A percentile compares a stretch with the other conserved stretches of the same genome.
Conservation (phyloP, 2,797 vertebrate genomes). For the Pristis pectinata region DNA sequence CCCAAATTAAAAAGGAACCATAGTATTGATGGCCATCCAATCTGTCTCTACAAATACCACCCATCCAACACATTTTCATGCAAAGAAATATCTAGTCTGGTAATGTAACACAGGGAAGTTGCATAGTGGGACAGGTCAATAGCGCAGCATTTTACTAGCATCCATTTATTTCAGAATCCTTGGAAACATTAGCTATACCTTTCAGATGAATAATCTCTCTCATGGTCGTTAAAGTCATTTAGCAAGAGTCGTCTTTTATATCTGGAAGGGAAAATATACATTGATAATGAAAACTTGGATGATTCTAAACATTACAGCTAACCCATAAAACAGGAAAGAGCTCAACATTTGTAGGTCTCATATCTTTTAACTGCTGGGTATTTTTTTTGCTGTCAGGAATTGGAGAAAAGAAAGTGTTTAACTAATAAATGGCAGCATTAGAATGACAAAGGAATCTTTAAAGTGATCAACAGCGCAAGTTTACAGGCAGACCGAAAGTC, state of each 20-base stretch:
- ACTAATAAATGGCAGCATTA: not conserved
- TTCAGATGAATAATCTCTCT: conserved; percentile 73
- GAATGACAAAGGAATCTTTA: not conserved
- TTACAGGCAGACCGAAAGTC: not conserved
- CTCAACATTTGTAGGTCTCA: not conserved
- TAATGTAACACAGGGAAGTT: not conserved
- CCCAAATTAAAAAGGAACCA: not conserved
- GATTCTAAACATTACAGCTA: not conserved
- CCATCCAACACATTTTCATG: not conserved
- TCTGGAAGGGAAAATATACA: conserved; percentile 53
- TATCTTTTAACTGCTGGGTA: not conserved
- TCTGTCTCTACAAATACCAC: not conserved
- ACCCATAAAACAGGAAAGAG: not conserved
- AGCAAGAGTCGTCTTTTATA: conserved; percentile 86
- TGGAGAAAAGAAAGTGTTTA: not conserved
- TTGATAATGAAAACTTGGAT: not conserved
- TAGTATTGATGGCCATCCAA: not conserved
- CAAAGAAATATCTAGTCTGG: not conserved
- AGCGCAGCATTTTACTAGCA: not conserved
- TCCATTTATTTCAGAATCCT: not conserved
- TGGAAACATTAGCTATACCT: conserved; percentile 61
- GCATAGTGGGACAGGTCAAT: not conserved
- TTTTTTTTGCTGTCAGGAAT: not conserved
- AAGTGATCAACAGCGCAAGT: not conserved
- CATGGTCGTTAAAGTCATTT: conserved; percentile 70